phyloP scores from a whole-genome alignment of 1,140 invertebrate species.

The Daktulosphaira vitifoliae region DNA sequence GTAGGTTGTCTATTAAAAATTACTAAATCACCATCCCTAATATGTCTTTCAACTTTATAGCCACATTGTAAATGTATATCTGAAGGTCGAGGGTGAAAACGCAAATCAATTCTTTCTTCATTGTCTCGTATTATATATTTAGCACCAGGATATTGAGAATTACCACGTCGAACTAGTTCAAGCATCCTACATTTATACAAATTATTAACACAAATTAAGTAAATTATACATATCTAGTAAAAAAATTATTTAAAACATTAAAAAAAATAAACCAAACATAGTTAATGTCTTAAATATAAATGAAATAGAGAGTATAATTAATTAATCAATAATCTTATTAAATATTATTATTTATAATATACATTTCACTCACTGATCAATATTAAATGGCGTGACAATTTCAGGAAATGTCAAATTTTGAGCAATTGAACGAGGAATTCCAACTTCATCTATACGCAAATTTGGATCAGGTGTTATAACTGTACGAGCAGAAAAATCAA shows the following conservation, averaged over 20 bases:
- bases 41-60: constrained; percentile 90
- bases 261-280: no score
- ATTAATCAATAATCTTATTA: no score
- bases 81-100: constrained; percentile 96
- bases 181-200: constrained; percentile 71
- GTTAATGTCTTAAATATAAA: no score
- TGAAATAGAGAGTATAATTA: no score
- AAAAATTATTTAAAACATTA: no score
- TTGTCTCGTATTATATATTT: constrained; percentile 99
- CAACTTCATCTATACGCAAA: constrained; percentile 95
- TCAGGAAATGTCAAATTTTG: constrained; percentile 99
- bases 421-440: constrained; percentile 94
- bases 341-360: background rate
- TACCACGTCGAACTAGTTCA: constrained; percentile 90
- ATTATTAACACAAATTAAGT: no score
- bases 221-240: no score
- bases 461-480: constrained; percentile 99
- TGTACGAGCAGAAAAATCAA: constrained; percentile 97
- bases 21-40: constrained; percentile 94
- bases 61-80: constrained; percentile 98
- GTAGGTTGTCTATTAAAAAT: constrained; percentile 99
- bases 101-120: constrained; percentile 93
- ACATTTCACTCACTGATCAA: constrained; percentile 60
- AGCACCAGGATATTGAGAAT: constrained; percentile 97
- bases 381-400: constrained; percentile 98